These are phyloP conservation scores for Sycophaga agraensis DNA, from an alignment of 1,140 invertebrate species.

Conservation along the genomic window DNA sequence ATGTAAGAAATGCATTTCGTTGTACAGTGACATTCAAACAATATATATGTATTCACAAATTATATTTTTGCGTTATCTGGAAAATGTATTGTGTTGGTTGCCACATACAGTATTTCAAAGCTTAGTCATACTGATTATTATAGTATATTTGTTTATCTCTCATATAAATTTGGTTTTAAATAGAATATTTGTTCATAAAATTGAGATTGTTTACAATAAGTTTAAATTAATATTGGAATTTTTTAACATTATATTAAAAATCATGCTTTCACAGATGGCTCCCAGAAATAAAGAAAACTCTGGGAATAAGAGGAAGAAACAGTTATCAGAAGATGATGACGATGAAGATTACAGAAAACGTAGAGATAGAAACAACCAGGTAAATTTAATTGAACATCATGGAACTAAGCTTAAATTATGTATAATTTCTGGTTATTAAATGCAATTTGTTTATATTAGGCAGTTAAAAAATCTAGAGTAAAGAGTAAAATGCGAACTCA, in stretches of 20 bases:
- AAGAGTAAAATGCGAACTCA: constrained; percentile 83
- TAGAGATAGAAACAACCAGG: constrained; percentile 82
- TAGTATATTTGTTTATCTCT: neutral
- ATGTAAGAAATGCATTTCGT: neutral
- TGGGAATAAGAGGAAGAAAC: constrained; percentile 43
- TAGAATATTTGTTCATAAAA: neutral
- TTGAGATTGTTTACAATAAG: neutral
- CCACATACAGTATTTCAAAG: neutral
- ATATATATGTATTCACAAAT: too few relatives aligned
- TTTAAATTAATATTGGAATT: neutral
- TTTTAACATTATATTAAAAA: neutral
- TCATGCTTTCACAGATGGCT: constrained; percentile 48
- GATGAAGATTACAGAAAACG: constrained; percentile 78
- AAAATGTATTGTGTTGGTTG: neutral
- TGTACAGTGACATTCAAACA: too few relatives aligned
- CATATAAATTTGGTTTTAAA: too few relatives aligned
- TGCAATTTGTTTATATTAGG: constrained; percentile 55
- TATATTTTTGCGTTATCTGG: neutral
- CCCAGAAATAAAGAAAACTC: constrained; percentile 54
- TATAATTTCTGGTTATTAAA: constrained; percentile 4
- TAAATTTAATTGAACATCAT: too few relatives aligned
- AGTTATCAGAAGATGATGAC: constrained; percentile 64
- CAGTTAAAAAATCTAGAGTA: constrained; percentile 84
- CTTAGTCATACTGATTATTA: neutral
- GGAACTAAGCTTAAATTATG: neutral